phyloP scores from a whole-genome alignment of 2,113 vertebrate genomes.

The Archilochus colubris region DNA sequence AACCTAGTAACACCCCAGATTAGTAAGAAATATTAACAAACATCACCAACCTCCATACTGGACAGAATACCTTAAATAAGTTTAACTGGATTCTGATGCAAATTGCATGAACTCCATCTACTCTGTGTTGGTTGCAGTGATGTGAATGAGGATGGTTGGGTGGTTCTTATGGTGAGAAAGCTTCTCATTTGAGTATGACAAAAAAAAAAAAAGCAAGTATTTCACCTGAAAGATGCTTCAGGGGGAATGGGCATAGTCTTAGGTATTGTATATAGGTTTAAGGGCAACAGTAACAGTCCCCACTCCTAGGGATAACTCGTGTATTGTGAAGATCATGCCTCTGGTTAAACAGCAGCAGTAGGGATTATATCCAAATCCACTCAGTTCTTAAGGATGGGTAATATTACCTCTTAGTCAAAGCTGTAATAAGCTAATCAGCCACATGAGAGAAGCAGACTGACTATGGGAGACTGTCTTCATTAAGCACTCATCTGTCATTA shows the following conservation, averaged over 20 bases:
- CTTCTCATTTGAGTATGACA: neutral
- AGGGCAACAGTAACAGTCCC: neutral
- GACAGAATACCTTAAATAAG: neutral
- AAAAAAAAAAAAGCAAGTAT: neutral
- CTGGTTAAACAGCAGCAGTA: neutral
- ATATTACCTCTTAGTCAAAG: slow-evolving; percentile 44
- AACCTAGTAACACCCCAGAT: neutral
- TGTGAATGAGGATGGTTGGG: neutral
- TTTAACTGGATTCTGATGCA: neutral
- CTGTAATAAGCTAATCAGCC: slow-evolving; percentile 48
- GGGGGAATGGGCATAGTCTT: neutral
- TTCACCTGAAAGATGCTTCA: neutral
- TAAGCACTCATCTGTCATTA: neutral
- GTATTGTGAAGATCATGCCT: slow-evolving; percentile 4
- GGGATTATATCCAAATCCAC: slow-evolving; percentile 50
- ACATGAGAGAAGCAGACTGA: slow-evolving; percentile 11
- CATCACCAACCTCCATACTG: neutral
- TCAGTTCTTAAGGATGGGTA: slow-evolving; percentile 38
- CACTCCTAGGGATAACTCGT: neutral
- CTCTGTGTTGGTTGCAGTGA: neutral
- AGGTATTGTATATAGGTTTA: neutral
- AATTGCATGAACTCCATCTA: neutral
- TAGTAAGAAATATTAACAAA: neutral
- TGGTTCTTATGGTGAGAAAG: neutral
- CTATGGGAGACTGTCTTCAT: neutral